Evolutionary conservation across 2,113 vertebrate species (phyloP).

Genomic region (Crotalus viridis): DNA sequence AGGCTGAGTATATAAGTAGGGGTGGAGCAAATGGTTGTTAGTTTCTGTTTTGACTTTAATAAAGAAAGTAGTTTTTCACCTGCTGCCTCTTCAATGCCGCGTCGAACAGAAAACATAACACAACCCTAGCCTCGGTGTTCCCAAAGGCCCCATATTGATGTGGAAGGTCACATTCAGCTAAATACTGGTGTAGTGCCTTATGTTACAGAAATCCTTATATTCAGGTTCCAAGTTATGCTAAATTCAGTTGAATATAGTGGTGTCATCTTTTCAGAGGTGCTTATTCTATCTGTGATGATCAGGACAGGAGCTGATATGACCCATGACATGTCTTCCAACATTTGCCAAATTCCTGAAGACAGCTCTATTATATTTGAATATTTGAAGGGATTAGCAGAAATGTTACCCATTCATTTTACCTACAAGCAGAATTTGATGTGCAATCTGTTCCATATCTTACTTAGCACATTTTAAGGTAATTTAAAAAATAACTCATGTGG

Average conservation of each 20-base stretch:
- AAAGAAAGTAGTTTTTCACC: too few relatives aligned
- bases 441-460: not conserved
- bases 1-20: too few relatives aligned
- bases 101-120: too few relatives aligned
- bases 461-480: not conserved
- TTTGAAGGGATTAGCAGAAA: not conserved
- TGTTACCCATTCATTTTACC: not conserved
- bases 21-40: too few relatives aligned
- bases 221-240: not conserved
- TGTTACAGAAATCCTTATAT: not conserved
- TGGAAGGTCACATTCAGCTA: not conserved
- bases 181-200: not conserved
- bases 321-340: not conserved
- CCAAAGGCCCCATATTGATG: not conserved
- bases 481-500: not conserved
- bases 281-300: not conserved
- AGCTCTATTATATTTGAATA: not conserved
- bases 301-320: not conserved
- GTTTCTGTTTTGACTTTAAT: too few relatives aligned
- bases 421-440: not conserved
- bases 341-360: not conserved
- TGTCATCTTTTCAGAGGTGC: not conserved
- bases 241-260: not conserved
- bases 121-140: not conserved
- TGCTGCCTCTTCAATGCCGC: too few relatives aligned